phyloP scores from a whole-genome alignment of 2,888 invertebrate genomes.

The Phasia obesa region DNA sequence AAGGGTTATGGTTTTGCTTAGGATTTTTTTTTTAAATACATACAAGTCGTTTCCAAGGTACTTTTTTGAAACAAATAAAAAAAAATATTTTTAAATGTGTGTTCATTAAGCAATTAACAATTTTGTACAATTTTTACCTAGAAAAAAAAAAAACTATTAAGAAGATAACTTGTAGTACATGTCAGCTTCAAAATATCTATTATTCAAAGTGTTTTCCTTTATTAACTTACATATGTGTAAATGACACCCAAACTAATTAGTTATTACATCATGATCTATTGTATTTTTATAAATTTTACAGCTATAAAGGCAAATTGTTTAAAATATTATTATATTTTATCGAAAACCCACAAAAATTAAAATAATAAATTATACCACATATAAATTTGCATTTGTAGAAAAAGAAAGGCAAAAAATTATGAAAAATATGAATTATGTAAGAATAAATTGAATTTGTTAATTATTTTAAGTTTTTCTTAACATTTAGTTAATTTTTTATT shows the following conservation, averaged over 20 bases:
- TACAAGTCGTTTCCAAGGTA: no score
- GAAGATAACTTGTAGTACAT: no score
- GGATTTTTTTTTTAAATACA: no score
- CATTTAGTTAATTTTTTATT: slow-evolving; percentile 68
- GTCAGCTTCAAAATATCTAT: background rate
- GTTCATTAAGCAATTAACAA: no score
- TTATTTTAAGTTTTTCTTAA: slow-evolving; percentile 62
- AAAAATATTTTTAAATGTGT: no score
- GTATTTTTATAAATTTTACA: slow-evolving; percentile 47
- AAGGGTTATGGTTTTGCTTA: no score
- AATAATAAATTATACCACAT: slow-evolving; percentile 54
- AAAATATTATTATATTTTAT: background rate
- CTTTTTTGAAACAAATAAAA: no score
- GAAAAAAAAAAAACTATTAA: no score
- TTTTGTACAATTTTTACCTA: no score
- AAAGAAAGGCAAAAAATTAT: slow-evolving; percentile 24
- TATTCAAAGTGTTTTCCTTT: background rate
- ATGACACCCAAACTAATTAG: slow-evolving; percentile 9
- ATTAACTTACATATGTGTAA: background rate
- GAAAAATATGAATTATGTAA: slow-evolving; percentile 38
- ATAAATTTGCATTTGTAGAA: slow-evolving; percentile 66
- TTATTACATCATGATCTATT: slow-evolving; percentile 22
- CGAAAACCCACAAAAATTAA: slow-evolving; percentile 21
- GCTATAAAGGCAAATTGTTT: background rate
- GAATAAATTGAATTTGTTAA: slow-evolving; percentile 65